Evolutionary conservation across 2,888 invertebrate species (phyloP), one percentile per base, ranked within the genome.

Genomic region (Troilus luridus): DNA sequence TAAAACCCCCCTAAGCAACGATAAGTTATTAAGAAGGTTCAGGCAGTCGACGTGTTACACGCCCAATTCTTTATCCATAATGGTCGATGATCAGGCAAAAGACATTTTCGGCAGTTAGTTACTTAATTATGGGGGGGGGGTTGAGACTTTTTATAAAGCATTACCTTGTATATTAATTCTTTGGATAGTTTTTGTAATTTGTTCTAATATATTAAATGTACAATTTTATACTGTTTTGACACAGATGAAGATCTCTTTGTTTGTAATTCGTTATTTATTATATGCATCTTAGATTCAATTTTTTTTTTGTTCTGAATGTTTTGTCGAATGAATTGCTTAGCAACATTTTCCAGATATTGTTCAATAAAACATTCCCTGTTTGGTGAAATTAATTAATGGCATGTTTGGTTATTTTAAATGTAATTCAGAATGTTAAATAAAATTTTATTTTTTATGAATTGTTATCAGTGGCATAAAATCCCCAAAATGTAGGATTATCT

Each of bases 101-200:
- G 90, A 90, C 14, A 90, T 90, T n/a, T 90, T 90, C 62, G 88
- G 88, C 58, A 77, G 77, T 24, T 62, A 59, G 27, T 81, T 27
- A 56, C 9, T 21, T 9, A 64, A 64, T 64, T 64, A 24, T 11
- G 24, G 24, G 5, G 64, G 67, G 67, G 19, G 12, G 5, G 41
- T 41, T 3, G 41, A 41, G 6, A 27, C 1, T 1, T 6, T 72
- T 27, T 24, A 14, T 27, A 11, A 6, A 0, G 27, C 12, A 72
- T 19, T 72, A 27, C n/a, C 27, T 72, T 27, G 41, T 41, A 41
- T 41, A 41, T 24, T 1, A 10, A 10, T 9, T 8, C n/a, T 9
- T 14, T 59, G 59, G 10, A 10, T n/a, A 3, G 9, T n/a, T n/a
- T 64, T 17, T 64, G 24, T 67, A 67, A 41, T 24, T 67, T 67